Base-by-base conservation (phyloP, 1,140 invertebrate species). In the Heliothis virescens region DNA sequence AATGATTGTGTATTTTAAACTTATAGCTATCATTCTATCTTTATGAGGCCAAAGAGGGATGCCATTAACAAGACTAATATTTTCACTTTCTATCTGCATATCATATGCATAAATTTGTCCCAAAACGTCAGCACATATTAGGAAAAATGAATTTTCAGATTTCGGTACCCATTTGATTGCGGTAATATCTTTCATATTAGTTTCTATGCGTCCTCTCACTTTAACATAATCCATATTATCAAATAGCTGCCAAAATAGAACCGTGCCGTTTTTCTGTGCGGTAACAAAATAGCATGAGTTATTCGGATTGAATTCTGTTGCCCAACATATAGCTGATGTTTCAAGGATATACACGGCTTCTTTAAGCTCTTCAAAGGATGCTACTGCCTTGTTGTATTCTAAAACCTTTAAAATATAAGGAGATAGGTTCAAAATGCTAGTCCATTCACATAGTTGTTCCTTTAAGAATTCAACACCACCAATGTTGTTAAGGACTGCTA, bases 401-500 rank as follows among this genome's bases (percentile, higher is more conserved):
- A 85, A 26, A 62, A 75, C 59, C n/a, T 91, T 53, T 83, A 67
- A 62, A 80, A 85, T 16, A 89, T 82, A 78, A 74, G 80, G 15
- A 63, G 92, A 90, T 15, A 94, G 67, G 57, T 91, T 82, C 59
- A 91, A 60, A 16, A 90, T 34, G 69, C 72, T 85, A 5, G 7
- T 47, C 84, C 87, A 93, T n/a, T 57, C 48, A 73, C 79, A 72
- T 73, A 88, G 18, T 74, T 34, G n/a, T 18, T 55, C 74, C 59
- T 9, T 79, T 82, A 83, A 90, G 16, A 94, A 55, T 47, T 92
- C 87, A 0, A 94, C 79, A 79, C 89, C 88, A 2, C 93, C 93
- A 52, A 90, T 83, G 81, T 89, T 93, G 63, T 89, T 94, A 7
- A 94, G 74, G 34, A 89, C 65, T 9, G 93, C 89, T 21, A 94